Evolutionary conservation across 2,888 invertebrate genomes (phyloP).

Genomic region (Sinohyriopsis cumingii): DNA sequence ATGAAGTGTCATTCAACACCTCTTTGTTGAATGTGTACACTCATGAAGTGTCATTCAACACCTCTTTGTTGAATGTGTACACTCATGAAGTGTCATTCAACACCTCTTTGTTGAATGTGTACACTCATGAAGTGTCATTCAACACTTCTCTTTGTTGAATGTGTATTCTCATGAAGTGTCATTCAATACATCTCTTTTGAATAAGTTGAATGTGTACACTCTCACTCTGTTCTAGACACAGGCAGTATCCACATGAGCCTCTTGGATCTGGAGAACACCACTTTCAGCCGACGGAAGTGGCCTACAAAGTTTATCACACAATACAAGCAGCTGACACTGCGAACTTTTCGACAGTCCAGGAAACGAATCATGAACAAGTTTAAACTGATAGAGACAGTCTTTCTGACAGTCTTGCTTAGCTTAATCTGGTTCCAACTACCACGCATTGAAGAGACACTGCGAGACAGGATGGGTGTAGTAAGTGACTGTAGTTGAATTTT

Average conservation of each 20-base stretch:
- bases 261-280: constrained; percentile 10
- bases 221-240: constrained; percentile 9
- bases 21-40: too few relatives aligned
- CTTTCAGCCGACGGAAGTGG: constrained; percentile 73
- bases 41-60: too few relatives aligned
- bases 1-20: too few relatives aligned
- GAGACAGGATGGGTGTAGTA: constrained; percentile 84
- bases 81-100: too few relatives aligned
- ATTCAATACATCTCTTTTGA: too few relatives aligned
- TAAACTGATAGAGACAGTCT: constrained; percentile 80
- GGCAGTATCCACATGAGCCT: constrained; percentile 33
- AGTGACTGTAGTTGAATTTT: constrained; percentile 20
- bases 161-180: too few relatives aligned
- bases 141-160: too few relatives aligned
- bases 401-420: constrained; percentile 77
- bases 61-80: too few relatives aligned
- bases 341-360: constrained; percentile 78
- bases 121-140: too few relatives aligned
- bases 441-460: constrained; percentile 82
- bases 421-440: constrained; percentile 85
- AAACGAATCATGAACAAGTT: constrained; percentile 84
- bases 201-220: too few relatives aligned
- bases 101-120: too few relatives aligned
- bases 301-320: constrained; percentile 87
- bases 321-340: constrained; percentile 80